These are phyloP conservation scores for Lycaon pictus DNA, from an alignment of 2,113 vertebrate species.

Conservation along the genomic window DNA sequence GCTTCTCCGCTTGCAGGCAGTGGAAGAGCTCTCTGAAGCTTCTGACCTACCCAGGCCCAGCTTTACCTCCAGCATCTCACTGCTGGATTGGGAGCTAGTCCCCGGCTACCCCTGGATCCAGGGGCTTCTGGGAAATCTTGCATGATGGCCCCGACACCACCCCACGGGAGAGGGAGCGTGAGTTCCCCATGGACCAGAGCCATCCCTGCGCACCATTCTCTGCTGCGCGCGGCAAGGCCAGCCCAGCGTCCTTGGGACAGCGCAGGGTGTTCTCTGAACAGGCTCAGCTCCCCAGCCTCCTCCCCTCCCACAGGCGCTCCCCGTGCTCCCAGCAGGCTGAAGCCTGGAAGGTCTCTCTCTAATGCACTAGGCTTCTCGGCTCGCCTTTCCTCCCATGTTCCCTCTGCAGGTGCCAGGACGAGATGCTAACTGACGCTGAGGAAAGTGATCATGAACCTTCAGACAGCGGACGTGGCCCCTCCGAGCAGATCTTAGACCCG, in stretches of 20 bases:
- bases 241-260: background rate
- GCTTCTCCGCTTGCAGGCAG: background rate
- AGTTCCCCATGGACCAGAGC: background rate
- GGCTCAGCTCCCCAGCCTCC: background rate
- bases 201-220: fast-evolving
- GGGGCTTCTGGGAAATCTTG: constrained; percentile 44
- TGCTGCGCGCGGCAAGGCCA: background rate
- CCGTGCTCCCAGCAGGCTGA: background rate
- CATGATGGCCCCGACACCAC: fast-evolving
- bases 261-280: background rate
- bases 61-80: background rate
- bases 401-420: background rate
- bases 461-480: fast-evolving
- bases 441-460: fast-evolving
- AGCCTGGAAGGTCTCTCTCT: background rate
- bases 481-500: fast-evolving
- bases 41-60: background rate
- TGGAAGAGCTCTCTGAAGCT: background rate
- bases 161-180: fast-evolving
- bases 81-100: background rate
- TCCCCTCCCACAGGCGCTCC: fast-evolving
- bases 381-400: background rate
- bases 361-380: background rate
- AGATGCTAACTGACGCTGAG: background rate
- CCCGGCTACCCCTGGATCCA: background rate